Conservation (phyloP, 2,888 invertebrate species). For the Tryphoninae sp. region DNA sequence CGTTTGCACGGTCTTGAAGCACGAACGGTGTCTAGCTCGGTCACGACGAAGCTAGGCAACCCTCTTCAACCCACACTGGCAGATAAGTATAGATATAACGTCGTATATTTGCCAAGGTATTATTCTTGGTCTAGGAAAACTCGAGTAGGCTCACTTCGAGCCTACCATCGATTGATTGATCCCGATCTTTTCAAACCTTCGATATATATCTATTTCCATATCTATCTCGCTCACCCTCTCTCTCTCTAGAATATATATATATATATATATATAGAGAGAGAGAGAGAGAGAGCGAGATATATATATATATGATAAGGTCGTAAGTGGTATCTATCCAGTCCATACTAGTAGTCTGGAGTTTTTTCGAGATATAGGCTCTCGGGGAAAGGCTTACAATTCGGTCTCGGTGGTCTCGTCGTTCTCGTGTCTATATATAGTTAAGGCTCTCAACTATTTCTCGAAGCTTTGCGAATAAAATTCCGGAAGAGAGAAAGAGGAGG, state of each 20-base stretch:
- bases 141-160: slow-evolving; percentile 75
- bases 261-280: no score
- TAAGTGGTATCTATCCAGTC: slow-evolving; percentile 53
- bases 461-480: slow-evolving; percentile 56
- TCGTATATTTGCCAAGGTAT: slow-evolving; percentile 70
- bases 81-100: slow-evolving; percentile 11
- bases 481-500: slow-evolving; percentile 46
- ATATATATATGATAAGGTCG: slow-evolving; percentile 7
- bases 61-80: slow-evolving; percentile 66
- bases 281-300: no score
- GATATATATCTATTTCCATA: slow-evolving; percentile 13
- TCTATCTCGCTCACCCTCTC: not conserved
- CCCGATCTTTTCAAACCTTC: slow-evolving; percentile 66
- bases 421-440: slow-evolving; percentile 19
- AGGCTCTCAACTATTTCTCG: slow-evolving; percentile 62
- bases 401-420: slow-evolving; percentile 66
- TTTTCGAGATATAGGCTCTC: slow-evolving; percentile 49
- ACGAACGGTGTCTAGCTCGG: slow-evolving; percentile 50
- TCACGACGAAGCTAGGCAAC: slow-evolving; percentile 56
- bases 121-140: slow-evolving; percentile 77
- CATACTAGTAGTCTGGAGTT: slow-evolving; percentile 60
- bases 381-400: slow-evolving; percentile 64
- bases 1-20: slow-evolving; percentile 33
- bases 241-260: no score
- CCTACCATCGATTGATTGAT: slow-evolving; percentile 75